Evolutionary conservation across 2,797 vertebrate genomes (phyloP), one percentile per base, ranked within the genome.

Genomic region (Anabas testudineus): DNA sequence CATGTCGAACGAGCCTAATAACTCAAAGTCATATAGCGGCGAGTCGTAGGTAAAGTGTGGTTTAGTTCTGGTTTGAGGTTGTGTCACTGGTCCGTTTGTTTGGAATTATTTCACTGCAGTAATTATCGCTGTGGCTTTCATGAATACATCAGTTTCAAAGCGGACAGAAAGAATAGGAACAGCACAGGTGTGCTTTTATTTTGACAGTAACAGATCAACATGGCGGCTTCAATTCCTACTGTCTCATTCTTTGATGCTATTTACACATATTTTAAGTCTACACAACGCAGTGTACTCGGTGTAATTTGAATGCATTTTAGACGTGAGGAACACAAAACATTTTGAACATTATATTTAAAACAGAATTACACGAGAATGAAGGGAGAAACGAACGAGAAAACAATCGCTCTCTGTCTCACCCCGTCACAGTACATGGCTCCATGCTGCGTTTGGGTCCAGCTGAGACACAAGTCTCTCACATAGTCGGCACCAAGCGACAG

Each of bases 401-500:
- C 32, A 32, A 32, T 2, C 16, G 18, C 39, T 15, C 37, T 2
- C 8, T 36, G 34, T 36, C 72, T 86, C 65, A 94, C 94, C 94
- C 92, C 93, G 77, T 89, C 88, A 74, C 94, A 94, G 3, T 55
- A 69, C n/a, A 51, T 0, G 7, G 26, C 0, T 45, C 28, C 75
- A 7, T 14, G 55, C 4, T 7, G 7, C 2, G 51, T 6, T 43
- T 61, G 16, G 1, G 67, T 80, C 87, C 87, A 86, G 45, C 51
- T 58, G 76, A 87, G 56, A 13, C 94, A 95, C 72, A 94, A 85
- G 14, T 85, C 76, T 49, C 67, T 86, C 66, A 95, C 63, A 51
- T 94, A 84, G 75, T 93, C 88, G 0, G 91, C 83, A 22, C 96
- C 93, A 0, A 97, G 82, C 0, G 94, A 93, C 55, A 97, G 89